phyloP scores from a whole-genome alignment of 2,797 vertebrate species.

The Gymnothorax reevesii region DNA sequence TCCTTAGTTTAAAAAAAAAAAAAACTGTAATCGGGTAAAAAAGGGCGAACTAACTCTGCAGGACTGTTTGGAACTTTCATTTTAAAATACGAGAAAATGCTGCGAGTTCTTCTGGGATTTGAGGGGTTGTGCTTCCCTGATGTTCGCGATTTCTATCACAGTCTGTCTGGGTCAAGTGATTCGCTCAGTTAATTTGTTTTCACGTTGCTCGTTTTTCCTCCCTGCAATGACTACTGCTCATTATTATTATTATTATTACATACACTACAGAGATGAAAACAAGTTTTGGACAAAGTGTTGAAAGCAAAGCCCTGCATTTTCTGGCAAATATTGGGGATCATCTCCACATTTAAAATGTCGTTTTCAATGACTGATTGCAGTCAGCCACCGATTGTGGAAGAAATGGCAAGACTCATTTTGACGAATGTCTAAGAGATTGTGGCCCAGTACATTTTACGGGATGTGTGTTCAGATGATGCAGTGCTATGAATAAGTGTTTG shows the following conservation, averaged over 20 bases:
- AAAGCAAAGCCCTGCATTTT: background rate
- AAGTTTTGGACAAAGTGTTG: background rate
- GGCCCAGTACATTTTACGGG: background rate
- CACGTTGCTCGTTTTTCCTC: background rate
- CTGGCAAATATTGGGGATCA: background rate
- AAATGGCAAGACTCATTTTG: background rate
- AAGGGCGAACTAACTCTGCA: background rate
- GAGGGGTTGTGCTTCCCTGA: background rate
- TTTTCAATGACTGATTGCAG: background rate
- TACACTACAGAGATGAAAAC: background rate
- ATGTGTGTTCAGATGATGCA: background rate
- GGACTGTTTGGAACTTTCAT: background rate
- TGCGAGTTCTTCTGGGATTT: background rate
- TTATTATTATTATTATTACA: background rate
- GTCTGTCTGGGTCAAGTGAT: background rate
- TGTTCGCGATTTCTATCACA: background rate
- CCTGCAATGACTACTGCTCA: background rate
- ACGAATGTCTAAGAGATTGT: background rate
- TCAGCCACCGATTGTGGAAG: background rate
- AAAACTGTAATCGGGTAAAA: background rate
- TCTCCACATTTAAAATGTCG: background rate
- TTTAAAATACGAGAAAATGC: background rate
- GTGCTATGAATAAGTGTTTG: too few relatives aligned
- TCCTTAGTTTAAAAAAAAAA: background rate
- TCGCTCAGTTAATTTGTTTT: background rate